Evolutionary conservation across 2,888 invertebrate genomes (phyloP), one percentile per base, ranked within the genome.

Genomic region (Harpagoxenus sublaevis): DNA sequence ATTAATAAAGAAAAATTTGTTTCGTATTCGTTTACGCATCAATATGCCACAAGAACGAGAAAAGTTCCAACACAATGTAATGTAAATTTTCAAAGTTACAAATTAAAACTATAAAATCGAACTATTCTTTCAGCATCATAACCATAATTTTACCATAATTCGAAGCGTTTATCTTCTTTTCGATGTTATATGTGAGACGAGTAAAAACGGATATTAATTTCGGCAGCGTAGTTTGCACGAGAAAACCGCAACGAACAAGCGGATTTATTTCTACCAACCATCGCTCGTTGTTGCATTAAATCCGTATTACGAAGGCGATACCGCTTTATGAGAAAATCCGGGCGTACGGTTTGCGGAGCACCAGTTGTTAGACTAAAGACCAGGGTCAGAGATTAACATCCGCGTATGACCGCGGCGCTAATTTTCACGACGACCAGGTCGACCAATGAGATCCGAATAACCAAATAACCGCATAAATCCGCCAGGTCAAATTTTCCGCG

Each of bases 391-490:
- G 77, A 89, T 89, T 87, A 88, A 84, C 84, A 86, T 84, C 70
- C 66, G 83, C 70, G 86, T 89, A 89, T 83, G 88, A 87, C 83
- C 81, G 81, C 79, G 77, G 35, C 78, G 89, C 83, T 90, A 90
- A 90, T 90, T 89, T 89, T 75, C 77, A 55, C 45, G 31, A 51
- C 45, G 51, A 45, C 62, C 84, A 55, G 45, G 48, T 35, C 73
- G 28, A 70, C 66, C 79, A 28, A 63, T 68, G 63, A 60, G 68
- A 84, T 85, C 84, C 88, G 86, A 84, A 88, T 89, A 84, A 87
- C 85, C 84, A 82, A 85, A 87, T 89, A 84, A 87, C 85, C 83
- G 79, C 85, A 78, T 82, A 84, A 90, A 87, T 85, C 89, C 85
- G 83, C 28, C 84, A 65, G 88, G 73, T 88, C 84, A 86, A 88